Conservation (phyloP, 2,113 vertebrate species). For the Neodon shergylaensis region DNA sequence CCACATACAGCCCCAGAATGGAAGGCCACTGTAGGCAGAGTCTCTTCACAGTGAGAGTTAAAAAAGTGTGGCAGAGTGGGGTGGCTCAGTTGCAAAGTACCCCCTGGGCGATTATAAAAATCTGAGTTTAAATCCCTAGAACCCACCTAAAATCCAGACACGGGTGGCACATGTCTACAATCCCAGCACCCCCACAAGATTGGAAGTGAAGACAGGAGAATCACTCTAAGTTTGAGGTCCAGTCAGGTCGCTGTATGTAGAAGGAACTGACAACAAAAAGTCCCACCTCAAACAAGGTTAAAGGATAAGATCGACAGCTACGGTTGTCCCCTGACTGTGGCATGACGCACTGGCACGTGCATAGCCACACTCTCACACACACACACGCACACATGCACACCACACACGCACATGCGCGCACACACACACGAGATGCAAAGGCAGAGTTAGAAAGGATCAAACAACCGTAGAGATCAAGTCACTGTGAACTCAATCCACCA, state of each 20-base stretch:
- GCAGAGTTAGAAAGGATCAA: background rate
- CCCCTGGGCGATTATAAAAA: background rate
- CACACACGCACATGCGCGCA: background rate
- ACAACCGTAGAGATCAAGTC: accelerated
- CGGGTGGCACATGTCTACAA: background rate
- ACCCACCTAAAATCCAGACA: background rate
- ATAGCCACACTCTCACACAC: background rate
- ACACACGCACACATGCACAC: background rate
- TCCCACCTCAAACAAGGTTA: background rate
- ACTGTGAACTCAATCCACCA: background rate
- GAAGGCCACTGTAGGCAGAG: background rate
- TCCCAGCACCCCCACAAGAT: background rate
- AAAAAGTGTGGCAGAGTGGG: background rate
- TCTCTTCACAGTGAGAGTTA: background rate
- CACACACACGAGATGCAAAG: background rate
- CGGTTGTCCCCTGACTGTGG: background rate
- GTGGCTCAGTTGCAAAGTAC: background rate
- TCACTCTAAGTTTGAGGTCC: no score
- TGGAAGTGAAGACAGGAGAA: no score
- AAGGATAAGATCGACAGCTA: background rate
- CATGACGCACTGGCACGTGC: no score
- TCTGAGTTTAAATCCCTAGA: background rate
- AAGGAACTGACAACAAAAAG: background rate
- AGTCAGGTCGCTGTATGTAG: no score
- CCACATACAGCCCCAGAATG: background rate